Percentiles rank a stretch among this genome's conserved stretches.
phyloP scores from a whole-genome alignment of 1,140 invertebrate genomes.

The Maniola jurtina region DNA sequence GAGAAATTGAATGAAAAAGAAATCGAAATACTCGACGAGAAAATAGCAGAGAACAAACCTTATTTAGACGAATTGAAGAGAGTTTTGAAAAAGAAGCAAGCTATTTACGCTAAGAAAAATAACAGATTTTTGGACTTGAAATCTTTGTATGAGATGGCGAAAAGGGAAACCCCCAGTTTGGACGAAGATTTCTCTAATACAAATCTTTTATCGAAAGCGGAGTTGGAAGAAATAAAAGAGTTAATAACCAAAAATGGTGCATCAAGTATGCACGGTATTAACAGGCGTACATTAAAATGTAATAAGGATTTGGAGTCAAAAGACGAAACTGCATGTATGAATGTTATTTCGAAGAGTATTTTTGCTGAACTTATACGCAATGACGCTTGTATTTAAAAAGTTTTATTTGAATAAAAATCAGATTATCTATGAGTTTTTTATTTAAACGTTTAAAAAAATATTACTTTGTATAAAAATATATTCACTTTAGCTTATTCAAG shows the following conservation, averaged over 20 bases:
- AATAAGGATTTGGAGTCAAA: slow-evolving; percentile 21
- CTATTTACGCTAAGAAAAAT: slow-evolving; percentile 42
- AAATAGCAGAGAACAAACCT: slow-evolving; percentile 53
- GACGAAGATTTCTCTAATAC: slow-evolving; percentile 40
- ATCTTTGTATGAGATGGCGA: slow-evolving; percentile 61
- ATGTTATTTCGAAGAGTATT: slow-evolving; percentile 48
- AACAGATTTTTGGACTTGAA: slow-evolving; percentile 49
- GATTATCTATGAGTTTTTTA: too few relatives aligned
- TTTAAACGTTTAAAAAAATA: too few relatives aligned
- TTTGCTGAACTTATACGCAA: slow-evolving; percentile 41
- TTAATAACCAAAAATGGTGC: slow-evolving; percentile 52
- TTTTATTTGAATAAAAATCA: too few relatives aligned
- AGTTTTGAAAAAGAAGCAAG: slow-evolving; percentile 52
- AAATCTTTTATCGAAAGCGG: slow-evolving; percentile 52
- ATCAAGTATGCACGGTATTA: slow-evolving; percentile 54
- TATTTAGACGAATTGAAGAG: slow-evolving; percentile 57
- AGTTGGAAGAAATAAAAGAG: slow-evolving; percentile 58
- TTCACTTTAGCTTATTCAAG: too few relatives aligned
- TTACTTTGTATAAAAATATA: too few relatives aligned
- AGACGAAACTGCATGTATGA: slow-evolving; percentile 4
- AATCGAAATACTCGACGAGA: slow-evolving; percentile 64
- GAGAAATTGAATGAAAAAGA: slow-evolving; percentile 55
- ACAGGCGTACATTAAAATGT: slow-evolving; percentile 44
- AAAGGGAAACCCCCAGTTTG: slow-evolving; percentile 34
- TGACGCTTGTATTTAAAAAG: slow-evolving; percentile 7